phyloP scores from a whole-genome alignment of 2,797 vertebrate species.

The Phrynocephalus guinanensis region DNA sequence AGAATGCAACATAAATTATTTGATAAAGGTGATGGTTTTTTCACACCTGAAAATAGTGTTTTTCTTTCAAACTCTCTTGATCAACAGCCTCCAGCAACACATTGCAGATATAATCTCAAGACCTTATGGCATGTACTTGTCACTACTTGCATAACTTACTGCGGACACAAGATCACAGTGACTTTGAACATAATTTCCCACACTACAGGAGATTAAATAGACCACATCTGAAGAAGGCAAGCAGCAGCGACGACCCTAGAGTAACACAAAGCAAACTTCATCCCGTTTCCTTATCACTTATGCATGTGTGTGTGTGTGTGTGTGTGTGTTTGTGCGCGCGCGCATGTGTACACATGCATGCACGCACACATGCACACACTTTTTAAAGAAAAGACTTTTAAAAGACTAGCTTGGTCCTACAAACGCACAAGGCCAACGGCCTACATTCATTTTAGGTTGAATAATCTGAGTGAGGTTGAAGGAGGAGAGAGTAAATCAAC shows the following conservation, averaged over 20 bases:
- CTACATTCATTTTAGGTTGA: neutral
- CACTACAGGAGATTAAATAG: constrained; percentile 87
- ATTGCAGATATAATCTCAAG: constrained; percentile 93
- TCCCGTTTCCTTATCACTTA: constrained; percentile 63
- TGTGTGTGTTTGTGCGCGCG: too few relatives aligned
- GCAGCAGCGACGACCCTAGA: constrained; percentile 72
- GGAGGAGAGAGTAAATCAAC: neutral
- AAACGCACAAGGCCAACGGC: neutral
- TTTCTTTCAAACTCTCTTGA: constrained; percentile 87
- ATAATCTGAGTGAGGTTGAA: neutral
- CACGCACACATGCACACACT: neutral
- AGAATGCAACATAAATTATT: constrained; percentile 88
- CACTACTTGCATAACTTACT: constrained; percentile 91
- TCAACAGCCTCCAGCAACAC: constrained; percentile 93
- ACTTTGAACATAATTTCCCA: constrained; percentile 85
- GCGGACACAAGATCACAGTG: constrained; percentile 79
- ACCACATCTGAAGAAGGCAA: constrained; percentile 79
- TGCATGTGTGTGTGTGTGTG: neutral
- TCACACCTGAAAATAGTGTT: constrained; percentile 98
- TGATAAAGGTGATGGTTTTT: constrained; percentile 92
- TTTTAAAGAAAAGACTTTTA: neutral
- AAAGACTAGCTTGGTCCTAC: neutral
- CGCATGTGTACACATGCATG: neutral
- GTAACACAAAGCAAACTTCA: constrained; percentile 78
- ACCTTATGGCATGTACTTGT: constrained; percentile 90